Base-by-base conservation (phyloP, 2,797 vertebrate species). In the Coranthus polyacanthus region DNA sequence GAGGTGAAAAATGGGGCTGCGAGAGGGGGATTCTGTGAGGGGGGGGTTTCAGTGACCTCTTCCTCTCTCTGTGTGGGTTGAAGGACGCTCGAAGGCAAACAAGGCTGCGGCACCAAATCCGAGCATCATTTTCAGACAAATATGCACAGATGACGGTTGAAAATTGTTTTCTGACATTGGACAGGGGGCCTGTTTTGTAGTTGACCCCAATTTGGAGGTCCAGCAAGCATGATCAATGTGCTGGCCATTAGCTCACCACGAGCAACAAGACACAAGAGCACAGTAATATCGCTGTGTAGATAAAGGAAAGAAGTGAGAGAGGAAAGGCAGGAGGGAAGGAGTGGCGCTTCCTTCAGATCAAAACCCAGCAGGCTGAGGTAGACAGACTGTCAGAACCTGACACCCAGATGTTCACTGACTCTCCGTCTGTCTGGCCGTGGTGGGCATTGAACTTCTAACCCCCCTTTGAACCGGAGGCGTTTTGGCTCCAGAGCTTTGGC, bases 131-230 rank as follows among this genome's bases (percentile, higher is more conserved):
- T 70, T 9, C 44, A n/a, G 59, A 74, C 51, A 54, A 54, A 79
- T 58, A 76, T 16, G 51, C 66, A 66, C 71, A 72, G 63, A 83
- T 56, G 79, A 83, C 66, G 29, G 66, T 72, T 80, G 54, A 76
- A 77, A 69, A 74, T 47, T 20, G 74, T 54, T 75, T 78, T 72
- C 75, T 72, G 74, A 78, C 73, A 61, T 43, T 68, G 68, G 74
- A 82, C 71, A 72, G 1, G 54, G 76, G 79, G 76, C 74, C 86
- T 83, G 83, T 86, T 82, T 88, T 88, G 89, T 85, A 77, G 64
- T 90, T 92, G 93, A 94, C 92, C 93, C 90, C 91, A 92, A 90
- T 92, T 91, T 91, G 81, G 85, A 92, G 93, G 93, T 93, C 78
- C 77, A 90, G 74, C 87, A 91, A 88, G 87, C 83, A 65, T 90